Percentiles rank a stretch among this genome's conserved stretches.
Evolutionary conservation across 1,140 invertebrate species (phyloP).

Genomic region (Nixonia krombeini): DNA sequence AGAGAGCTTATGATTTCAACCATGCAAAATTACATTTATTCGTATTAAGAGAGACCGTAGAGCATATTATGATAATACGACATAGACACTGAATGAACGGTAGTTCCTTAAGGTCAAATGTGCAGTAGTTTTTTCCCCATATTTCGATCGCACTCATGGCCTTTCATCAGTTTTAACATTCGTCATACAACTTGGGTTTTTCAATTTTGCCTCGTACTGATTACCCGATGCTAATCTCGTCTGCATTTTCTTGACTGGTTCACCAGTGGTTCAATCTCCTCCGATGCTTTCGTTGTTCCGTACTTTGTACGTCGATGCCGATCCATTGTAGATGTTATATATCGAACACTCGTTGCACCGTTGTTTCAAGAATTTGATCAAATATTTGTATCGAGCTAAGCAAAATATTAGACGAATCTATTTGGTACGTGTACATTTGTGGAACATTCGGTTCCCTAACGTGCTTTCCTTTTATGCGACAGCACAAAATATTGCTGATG

Average conservation of each 20-base stretch:
- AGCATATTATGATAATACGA: constrained; percentile 41
- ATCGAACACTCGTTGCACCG: no score
- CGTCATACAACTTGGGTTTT: constrained; percentile 10
- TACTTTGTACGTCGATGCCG: no score
- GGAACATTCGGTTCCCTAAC: no score
- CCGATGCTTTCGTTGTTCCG: no score
- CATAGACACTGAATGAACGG: constrained; percentile 56
- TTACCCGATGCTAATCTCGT: constrained; percentile 21
- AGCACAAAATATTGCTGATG: no score
- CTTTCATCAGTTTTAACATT: constrained; percentile 14
- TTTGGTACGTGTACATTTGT: no score
- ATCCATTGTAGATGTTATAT: no score
- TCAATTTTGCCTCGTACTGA: constrained; percentile 6
- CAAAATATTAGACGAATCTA: no score
- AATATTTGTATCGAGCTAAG: no score
- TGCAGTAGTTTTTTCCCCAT: constrained; percentile 22
- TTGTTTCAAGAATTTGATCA: no score
- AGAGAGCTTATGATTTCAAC: constrained; percentile 60
- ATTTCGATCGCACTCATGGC: constrained; percentile 15
- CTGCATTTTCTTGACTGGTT: constrained; percentile 24
- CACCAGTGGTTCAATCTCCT: background rate
- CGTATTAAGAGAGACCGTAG: constrained; percentile 56
- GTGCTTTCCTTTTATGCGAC: no score
- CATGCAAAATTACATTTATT: constrained; percentile 59
- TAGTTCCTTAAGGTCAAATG: constrained; percentile 47